These are phyloP conservation scores for Sepioteuthis lessoniana DNA, from an alignment of 2,888 invertebrate species.

Conservation along the genomic window DNA sequence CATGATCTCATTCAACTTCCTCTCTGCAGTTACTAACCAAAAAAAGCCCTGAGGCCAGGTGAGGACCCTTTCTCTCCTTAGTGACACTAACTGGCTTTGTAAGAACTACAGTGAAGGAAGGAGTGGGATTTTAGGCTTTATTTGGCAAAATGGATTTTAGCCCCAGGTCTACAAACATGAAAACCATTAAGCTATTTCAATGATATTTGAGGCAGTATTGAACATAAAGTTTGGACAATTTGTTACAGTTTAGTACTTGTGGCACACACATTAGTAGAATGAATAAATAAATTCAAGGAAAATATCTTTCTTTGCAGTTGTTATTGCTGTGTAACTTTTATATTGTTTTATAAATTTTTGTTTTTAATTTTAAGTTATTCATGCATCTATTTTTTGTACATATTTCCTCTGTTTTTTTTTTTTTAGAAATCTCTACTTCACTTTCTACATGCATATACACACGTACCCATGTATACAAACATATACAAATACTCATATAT, in stretches of 20 bases:
- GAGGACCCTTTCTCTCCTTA: not conserved
- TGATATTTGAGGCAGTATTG: not conserved
- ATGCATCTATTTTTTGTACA: too few relatives aligned
- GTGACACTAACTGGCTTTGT: not conserved
- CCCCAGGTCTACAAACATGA: not conserved
- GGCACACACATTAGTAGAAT: not conserved
- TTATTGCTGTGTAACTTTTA: too few relatives aligned
- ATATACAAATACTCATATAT: too few relatives aligned
- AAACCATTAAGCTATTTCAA: constrained; percentile 33
- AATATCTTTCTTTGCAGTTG: too few relatives aligned
- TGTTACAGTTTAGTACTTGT: not conserved
- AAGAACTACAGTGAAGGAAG: not conserved
- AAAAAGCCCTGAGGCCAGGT: not conserved
- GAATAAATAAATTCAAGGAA: not conserved
- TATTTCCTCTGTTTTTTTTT: too few relatives aligned
- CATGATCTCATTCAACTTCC: not conserved
- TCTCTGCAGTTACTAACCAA: not conserved
- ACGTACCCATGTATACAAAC: too few relatives aligned
- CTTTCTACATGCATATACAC: too few relatives aligned
- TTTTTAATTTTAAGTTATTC: too few relatives aligned
- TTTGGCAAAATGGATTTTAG: not conserved
- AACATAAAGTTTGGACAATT: not conserved
- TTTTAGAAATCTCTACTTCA: too few relatives aligned
- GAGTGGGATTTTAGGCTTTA: not conserved
- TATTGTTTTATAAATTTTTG: too few relatives aligned